These are phyloP conservation scores for Lepidurus arcticus DNA, from an alignment of 1,140 invertebrate species.

Conservation along the genomic window DNA sequence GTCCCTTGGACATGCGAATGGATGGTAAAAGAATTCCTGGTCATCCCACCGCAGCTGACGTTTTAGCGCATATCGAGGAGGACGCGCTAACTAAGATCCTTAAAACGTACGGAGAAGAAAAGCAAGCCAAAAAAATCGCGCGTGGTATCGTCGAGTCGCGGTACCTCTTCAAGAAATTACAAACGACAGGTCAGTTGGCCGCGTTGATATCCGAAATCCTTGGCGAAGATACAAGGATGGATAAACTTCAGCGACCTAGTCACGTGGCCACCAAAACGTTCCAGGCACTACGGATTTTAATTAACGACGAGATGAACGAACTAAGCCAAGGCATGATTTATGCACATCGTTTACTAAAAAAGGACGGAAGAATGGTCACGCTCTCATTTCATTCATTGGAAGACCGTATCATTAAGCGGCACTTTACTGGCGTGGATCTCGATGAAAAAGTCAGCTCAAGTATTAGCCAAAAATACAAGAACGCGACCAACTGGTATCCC, in stretches of 20 bases:
- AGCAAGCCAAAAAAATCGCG: conserved; percentile 76
- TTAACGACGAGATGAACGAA: conserved; percentile 96
- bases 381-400: conserved; percentile 90
- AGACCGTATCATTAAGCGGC: conserved; percentile 89
- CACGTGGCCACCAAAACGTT: conserved; percentile 89
- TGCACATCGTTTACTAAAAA: conserved; percentile 68
- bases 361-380: conserved; percentile 67
- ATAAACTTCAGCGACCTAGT: conserved; percentile 65
- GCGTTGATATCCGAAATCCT: conserved; percentile 66
- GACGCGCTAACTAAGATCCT: conserved; percentile 73
- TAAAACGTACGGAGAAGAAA: conserved; percentile 85
- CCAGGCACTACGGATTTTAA: conserved; percentile 89
- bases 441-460: conserved; percentile 45
- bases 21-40: conserved; percentile 64
- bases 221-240: conserved; percentile 49
- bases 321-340: conserved; percentile 80
- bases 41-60: conserved; percentile 74
- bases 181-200: conserved; percentile 76
- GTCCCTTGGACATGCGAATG: conserved; percentile 94
- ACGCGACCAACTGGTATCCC: conserved; percentile 37
- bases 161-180: conserved; percentile 68
- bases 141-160: conserved; percentile 80
- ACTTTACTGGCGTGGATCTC: conserved; percentile 69
- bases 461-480: conserved; percentile 41
- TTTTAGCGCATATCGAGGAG: conserved; percentile 71